These are phyloP conservation scores for Chitala chitala DNA, from an alignment of 2,113 vertebrate species.

Conservation along the genomic window DNA sequence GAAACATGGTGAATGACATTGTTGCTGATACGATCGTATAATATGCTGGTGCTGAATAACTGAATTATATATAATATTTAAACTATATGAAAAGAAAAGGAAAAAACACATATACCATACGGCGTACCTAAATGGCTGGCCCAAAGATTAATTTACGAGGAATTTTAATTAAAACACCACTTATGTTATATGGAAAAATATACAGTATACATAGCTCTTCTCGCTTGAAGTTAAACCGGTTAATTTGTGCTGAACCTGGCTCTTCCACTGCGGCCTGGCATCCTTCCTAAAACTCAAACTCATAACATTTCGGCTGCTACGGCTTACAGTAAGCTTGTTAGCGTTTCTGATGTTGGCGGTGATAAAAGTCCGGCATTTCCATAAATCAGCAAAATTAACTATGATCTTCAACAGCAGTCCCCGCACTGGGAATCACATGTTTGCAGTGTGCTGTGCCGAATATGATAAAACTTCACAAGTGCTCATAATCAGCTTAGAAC, in stretches of 20 bases:
- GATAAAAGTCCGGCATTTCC: constrained; percentile 90
- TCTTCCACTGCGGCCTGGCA: constrained; percentile 85
- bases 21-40: no score
- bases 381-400: constrained; percentile 99
- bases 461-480: constrained; percentile 99
- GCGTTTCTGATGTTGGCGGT: constrained; percentile 87
- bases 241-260: constrained; percentile 93
- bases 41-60: no score
- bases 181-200: neutral
- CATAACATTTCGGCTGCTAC: constrained; percentile 92
- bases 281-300: constrained; percentile 98
- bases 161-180: neutral
- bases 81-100: no score
- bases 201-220: constrained; percentile 58
- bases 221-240: constrained; percentile 67
- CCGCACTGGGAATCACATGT: constrained; percentile 89
- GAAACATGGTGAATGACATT: no score
- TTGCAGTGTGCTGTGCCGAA: constrained; percentile 93
- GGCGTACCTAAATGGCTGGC: no score
- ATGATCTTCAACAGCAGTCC: constrained; percentile 91
- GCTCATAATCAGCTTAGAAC: constrained; percentile 98
- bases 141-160: no score
- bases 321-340: constrained; percentile 99
- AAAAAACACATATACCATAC: no score
- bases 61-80: no score